Percentiles rank a stretch among this genome's conserved stretches.
These are phyloP conservation scores for Enchytraeus crypticus DNA, from an alignment of 2,888 invertebrate species.

Conservation along the genomic window DNA sequence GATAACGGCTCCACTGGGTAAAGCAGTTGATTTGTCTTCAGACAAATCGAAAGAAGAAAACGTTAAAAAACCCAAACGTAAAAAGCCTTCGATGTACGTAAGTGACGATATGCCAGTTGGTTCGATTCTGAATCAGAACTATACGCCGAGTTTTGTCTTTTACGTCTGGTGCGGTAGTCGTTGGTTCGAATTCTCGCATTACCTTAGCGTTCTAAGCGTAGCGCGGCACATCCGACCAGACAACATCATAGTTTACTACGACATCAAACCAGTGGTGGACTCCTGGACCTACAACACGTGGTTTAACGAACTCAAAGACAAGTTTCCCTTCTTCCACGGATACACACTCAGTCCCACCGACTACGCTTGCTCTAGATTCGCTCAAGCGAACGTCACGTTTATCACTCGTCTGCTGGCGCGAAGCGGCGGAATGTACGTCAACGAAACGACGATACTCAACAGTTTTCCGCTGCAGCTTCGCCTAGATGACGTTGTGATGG, in stretches of 20 bases:
- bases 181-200: conserved; percentile 37
- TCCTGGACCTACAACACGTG: conserved; percentile 30
- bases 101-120: conserved; percentile 6
- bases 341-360: conserved; percentile 5
- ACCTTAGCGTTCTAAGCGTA: conserved; percentile 38
- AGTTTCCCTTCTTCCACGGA: conserved; percentile 21
- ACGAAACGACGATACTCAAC: conserved; percentile 27
- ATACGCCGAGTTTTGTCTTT: conserved; percentile 27
- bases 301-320: conserved; percentile 22
- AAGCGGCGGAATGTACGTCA: conserved; percentile 36
- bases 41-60: background rate
- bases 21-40: background rate
- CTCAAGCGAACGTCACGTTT: conserved; percentile 15
- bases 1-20: background rate
- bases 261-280: conserved; percentile 29
- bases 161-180: conserved; percentile 39
- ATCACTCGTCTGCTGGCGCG: conserved; percentile 23
- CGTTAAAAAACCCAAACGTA: background rate
- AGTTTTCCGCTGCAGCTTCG: conserved; percentile 15
- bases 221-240: conserved; percentile 37
- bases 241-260: conserved; percentile 35
- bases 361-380: conserved; percentile 13
- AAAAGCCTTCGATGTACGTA: background rate
- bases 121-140: conserved; percentile 14
- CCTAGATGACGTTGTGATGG: conserved; percentile 16